These are phyloP conservation scores for Ochlodes sylvanus DNA, from an alignment of 2,888 invertebrate species.

Conservation along the genomic window DNA sequence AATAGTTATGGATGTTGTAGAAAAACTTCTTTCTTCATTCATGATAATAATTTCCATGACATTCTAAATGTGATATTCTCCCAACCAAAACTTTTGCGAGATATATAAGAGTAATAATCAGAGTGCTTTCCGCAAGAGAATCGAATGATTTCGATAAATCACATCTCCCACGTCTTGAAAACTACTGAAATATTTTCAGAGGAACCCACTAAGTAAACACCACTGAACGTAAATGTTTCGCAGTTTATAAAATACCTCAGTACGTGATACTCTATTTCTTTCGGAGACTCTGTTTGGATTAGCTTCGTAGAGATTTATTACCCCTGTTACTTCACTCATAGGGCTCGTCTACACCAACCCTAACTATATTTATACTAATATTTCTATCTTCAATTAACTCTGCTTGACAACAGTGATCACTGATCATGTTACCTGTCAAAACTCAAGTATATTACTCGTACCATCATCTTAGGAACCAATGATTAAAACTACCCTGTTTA, in stretches of 20 bases:
- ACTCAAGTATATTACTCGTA: no score
- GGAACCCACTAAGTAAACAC: constrained; percentile 42
- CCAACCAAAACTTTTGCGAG: no score
- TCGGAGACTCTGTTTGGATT: constrained; percentile 58
- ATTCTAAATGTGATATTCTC: no score
- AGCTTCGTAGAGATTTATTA: constrained; percentile 65
- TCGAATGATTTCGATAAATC: background rate
- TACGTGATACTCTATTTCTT: constrained; percentile 61
- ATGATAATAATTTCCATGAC: no score
- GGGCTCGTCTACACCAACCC: constrained; percentile 39
- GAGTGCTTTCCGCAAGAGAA: background rate
- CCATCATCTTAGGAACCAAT: no score
- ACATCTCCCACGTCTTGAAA: background rate
- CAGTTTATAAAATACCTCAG: constrained; percentile 62
- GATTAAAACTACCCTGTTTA: no score
- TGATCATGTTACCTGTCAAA: no score
- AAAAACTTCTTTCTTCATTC: no score
- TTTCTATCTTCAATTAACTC: background rate
- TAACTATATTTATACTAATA: background rate
- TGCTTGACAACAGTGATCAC: no score
- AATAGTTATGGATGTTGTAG: no score
- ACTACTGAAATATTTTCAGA: constrained; percentile 6
- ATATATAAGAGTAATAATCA: background rate
- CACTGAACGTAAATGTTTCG: constrained; percentile 58
- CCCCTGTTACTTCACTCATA: constrained; percentile 42